phyloP scores from a whole-genome alignment of 1,140 invertebrate species.

The Penaeus indicus region DNA sequence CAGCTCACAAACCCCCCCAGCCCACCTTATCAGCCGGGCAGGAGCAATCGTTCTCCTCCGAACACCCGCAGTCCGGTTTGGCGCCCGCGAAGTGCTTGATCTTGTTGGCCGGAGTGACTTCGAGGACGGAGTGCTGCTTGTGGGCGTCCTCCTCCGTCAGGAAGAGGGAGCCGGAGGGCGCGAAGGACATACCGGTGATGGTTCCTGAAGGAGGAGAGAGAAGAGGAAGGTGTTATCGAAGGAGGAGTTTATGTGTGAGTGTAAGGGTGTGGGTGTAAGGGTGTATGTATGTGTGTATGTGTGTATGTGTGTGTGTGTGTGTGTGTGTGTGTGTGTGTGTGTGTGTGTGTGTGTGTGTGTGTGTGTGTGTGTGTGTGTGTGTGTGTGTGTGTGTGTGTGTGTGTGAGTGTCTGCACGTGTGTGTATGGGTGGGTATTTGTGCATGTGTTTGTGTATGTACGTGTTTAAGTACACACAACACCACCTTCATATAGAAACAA shows the following conservation, averaged over 20 bases:
- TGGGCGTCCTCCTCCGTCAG: slow-evolving; percentile 93
- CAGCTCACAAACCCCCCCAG: slow-evolving; percentile 86
- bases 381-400: too few relatives aligned
- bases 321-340: neutral
- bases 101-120: slow-evolving; percentile 71
- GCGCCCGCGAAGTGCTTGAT: slow-evolving; percentile 73
- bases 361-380: too few relatives aligned
- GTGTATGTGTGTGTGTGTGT: too few relatives aligned
- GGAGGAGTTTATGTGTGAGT: neutral
- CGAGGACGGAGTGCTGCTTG: slow-evolving; percentile 56
- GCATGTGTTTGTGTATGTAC: too few relatives aligned
- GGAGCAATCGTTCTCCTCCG: slow-evolving; percentile 51
- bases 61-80: slow-evolving; percentile 72
- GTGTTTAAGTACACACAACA: too few relatives aligned
- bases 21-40: slow-evolving; percentile 73
- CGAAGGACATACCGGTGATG: slow-evolving; percentile 73
- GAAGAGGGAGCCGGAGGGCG: slow-evolving; percentile 95
- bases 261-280: neutral
- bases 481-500: too few relatives aligned
- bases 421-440: too few relatives aligned
- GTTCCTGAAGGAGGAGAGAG: slow-evolving; percentile 44
- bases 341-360: too few relatives aligned
- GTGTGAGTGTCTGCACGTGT: too few relatives aligned
- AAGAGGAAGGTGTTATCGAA: neutral
- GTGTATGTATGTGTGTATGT: neutral